Percentiles rank a stretch among this genome's conserved stretches.
These are phyloP conservation scores for Eristalis pertinax DNA, from an alignment of 2,888 invertebrate genomes.

Conservation along the genomic window DNA sequence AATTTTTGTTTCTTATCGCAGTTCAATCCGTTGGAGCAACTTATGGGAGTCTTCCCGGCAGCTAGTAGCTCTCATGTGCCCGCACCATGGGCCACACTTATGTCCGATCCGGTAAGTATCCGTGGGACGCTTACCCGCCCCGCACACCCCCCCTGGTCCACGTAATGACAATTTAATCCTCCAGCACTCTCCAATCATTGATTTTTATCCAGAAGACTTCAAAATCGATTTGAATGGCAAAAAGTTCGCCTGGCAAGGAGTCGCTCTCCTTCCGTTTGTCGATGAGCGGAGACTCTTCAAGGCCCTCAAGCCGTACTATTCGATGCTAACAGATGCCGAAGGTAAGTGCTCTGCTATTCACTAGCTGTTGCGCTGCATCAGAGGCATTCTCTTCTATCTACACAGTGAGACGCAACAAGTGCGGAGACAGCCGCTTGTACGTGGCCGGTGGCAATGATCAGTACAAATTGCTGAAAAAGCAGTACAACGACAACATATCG, in stretches of 20 bases:
- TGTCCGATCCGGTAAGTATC: constrained; percentile 91
- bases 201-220: constrained; percentile 99
- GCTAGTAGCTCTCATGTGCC: constrained; percentile 97
- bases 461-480: constrained; percentile 86
- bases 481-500: constrained; percentile 85
- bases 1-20: constrained; percentile 77
- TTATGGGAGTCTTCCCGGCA: constrained; percentile 99
- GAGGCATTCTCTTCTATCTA: constrained; percentile 30
- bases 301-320: constrained; percentile 91
- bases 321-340: constrained; percentile 91
- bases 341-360: constrained; percentile 82
- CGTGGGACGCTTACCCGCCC: background rate
- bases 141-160: background rate
- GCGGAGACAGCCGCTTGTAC: constrained; percentile 95
- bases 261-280: constrained; percentile 98
- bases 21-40: constrained; percentile 98
- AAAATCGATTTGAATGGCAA: constrained; percentile 99
- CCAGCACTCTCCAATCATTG: constrained; percentile 96
- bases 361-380: background rate
- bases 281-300: constrained; percentile 94
- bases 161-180: constrained; percentile 32
- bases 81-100: constrained; percentile 94
- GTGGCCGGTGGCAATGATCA: constrained; percentile 87
- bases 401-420: constrained; percentile 89
- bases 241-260: constrained; percentile 99